Evolutionary conservation across 1,140 invertebrate genomes (phyloP), one percentile per base, ranked within the genome.

Genomic region (Teleogryllus occipitalis): DNA sequence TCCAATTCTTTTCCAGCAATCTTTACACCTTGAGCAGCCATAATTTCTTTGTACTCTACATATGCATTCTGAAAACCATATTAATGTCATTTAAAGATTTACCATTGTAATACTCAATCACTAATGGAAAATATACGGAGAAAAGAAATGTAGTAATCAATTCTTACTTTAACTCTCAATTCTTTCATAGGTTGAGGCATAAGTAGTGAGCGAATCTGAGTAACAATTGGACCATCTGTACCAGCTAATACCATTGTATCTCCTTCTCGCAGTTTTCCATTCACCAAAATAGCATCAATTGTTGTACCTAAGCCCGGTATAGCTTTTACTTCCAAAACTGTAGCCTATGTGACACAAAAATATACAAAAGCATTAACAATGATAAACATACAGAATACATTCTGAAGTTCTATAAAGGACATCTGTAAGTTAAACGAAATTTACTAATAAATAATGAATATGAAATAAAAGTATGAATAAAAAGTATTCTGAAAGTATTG

Each of bases 141-240:
- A 22, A 81, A 49, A 75, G 84, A 81, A 81, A 81, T 27, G 76
- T 80, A 82, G 80, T 75, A 39, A 49, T 81, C 48, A 39, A 18
- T 76, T 3, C 81, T 85, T 86, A 96, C 95, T 90, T 98, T 99
- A 1, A 99, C 97, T 83, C 98, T 89, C n/a, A 99, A 88, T 86
- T 99, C 98, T 86, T 96, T 97, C 89, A 99, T 91, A 0, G 98
- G 97, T 85, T 98, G 96, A 6, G 98, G 98, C 94, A 99, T 98
- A 7, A 99, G 89, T 3, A 99, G 88, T 8, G 97, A 98, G 76
- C 98, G 90, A 81, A 99, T 98, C 88, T 98, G 96, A 3, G 98
- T 99, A 7, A 97, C 95, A 78, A 99, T 97, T 6, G 98, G 97
- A 21, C 98, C 98, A 84, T 99, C 98, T 7, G 97, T 98, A 49